These are phyloP conservation scores for Horisme vitalbata DNA, from an alignment of 2,888 invertebrate species.

Conservation along the genomic window DNA sequence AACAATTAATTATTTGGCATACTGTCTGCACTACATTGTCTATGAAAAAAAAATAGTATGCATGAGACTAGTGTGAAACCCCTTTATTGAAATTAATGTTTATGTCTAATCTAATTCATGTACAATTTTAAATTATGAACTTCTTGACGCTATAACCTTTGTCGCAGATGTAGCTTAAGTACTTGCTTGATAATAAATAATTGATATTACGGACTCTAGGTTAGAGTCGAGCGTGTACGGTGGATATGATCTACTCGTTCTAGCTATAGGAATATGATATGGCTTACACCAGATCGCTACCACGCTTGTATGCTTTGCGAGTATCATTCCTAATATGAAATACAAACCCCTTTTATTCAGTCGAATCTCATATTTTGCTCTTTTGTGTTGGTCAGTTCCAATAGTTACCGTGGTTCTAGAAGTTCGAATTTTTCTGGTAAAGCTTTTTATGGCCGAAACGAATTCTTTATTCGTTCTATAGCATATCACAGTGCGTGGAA, in stretches of 20 bases:
- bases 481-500: too few relatives aligned
- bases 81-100: constrained; percentile 32
- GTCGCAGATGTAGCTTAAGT: constrained; percentile 32
- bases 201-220: constrained; percentile 33
- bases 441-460: too few relatives aligned
- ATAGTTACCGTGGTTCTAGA: too few relatives aligned
- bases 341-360: too few relatives aligned
- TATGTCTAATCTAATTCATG: constrained; percentile 29
- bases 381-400: constrained; percentile 20
- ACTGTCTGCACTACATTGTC: constrained; percentile 16
- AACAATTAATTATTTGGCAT: too few relatives aligned
- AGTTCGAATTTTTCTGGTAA: too few relatives aligned
- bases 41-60: constrained; percentile 17
- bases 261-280: constrained; percentile 17
- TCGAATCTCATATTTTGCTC: constrained; percentile 30
- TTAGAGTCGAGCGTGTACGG: constrained; percentile 22
- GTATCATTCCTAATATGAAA: too few relatives aligned
- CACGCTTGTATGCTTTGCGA: constrained; percentile 14
- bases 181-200: constrained; percentile 33
- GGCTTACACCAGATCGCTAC: constrained; percentile 20
- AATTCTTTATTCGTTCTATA: too few relatives aligned
- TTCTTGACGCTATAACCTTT: constrained; percentile 31
- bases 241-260: constrained; percentile 26
- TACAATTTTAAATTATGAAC: constrained; percentile 30
- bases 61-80: constrained; percentile 34